Conservation (phyloP, 2,113 vertebrate species). For the Myocastor coypus region DNA sequence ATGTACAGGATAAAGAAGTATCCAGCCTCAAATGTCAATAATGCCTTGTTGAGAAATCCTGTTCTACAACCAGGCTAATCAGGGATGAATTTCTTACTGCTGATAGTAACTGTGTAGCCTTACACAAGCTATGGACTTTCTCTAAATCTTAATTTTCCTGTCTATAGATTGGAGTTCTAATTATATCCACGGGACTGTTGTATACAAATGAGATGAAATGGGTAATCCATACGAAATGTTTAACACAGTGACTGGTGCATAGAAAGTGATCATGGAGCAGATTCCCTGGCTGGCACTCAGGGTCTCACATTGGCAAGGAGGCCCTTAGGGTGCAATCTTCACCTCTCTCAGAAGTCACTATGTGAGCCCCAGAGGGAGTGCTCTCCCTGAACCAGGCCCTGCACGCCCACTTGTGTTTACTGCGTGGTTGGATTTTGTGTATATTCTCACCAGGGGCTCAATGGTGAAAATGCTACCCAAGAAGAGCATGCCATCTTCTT, state of each 20-base stretch:
- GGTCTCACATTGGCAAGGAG: neutral
- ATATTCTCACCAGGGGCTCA: slow-evolving; percentile 88
- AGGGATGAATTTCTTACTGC: neutral
- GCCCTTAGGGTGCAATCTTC: neutral
- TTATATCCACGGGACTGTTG: neutral
- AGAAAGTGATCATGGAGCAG: neutral
- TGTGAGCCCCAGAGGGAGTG: neutral
- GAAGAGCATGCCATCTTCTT: slow-evolving; percentile 82
- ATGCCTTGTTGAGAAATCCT: neutral
- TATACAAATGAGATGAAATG: neutral
- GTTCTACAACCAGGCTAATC: neutral
- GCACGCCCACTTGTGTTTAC: neutral
- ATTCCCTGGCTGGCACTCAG: neutral
- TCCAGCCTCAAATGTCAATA: neutral
- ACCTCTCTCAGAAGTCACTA: neutral
- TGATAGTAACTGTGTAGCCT: neutral
- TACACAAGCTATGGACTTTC: neutral
- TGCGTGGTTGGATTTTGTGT: neutral
- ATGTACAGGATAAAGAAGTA: neutral
- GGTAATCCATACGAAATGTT: neutral
- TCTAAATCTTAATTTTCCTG: slow-evolving; percentile 4
- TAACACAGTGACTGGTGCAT: neutral
- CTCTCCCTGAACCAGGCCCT: neutral
- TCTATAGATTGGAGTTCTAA: neutral
- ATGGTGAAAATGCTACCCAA: slow-evolving; percentile 84